Evolutionary conservation across 2,797 vertebrate species (phyloP).

Genomic region (Phrynocephalus vlangalii): DNA sequence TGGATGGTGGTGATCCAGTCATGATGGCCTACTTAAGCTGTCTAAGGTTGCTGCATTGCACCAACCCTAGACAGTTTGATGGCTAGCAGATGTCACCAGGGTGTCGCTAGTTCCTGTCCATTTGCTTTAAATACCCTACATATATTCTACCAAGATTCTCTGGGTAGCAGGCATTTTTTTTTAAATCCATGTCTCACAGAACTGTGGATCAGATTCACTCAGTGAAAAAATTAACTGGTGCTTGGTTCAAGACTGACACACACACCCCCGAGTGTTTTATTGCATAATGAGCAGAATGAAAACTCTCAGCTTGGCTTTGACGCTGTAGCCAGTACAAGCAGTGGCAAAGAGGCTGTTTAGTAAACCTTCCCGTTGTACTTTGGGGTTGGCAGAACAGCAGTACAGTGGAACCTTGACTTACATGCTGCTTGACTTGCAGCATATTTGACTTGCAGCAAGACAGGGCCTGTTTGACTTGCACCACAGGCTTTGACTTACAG

Average conservation of each 20-base stretch:
- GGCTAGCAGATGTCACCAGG: not conserved
- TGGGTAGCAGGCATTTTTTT: not conserved
- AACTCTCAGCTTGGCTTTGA: not conserved
- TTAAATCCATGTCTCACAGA: not conserved
- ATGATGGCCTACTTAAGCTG: not conserved
- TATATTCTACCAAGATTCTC: not conserved
- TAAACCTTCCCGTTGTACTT: not conserved
- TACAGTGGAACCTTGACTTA: too few relatives aligned
- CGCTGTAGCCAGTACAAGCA: not conserved
- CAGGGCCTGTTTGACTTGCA: too few relatives aligned
- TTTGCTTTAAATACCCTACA: not conserved
- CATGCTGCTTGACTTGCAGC: too few relatives aligned
- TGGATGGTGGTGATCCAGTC: not conserved
- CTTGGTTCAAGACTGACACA: not conserved
- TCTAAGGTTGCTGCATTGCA: not conserved
- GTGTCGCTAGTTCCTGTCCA: constrained; percentile 39
- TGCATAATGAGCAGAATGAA: not conserved
- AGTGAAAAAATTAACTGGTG: not conserved
- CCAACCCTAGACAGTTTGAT: not conserved
- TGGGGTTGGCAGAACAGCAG: too few relatives aligned
- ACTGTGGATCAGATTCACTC: not conserved
- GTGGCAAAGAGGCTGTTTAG: not conserved
- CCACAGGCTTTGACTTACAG: too few relatives aligned
- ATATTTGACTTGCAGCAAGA: too few relatives aligned
- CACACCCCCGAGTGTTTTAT: not conserved